phyloP scores from a whole-genome alignment of 30 jellyfish, hydroid and myxozoan species.

The Chrysaora quinquecirrha region DNA sequence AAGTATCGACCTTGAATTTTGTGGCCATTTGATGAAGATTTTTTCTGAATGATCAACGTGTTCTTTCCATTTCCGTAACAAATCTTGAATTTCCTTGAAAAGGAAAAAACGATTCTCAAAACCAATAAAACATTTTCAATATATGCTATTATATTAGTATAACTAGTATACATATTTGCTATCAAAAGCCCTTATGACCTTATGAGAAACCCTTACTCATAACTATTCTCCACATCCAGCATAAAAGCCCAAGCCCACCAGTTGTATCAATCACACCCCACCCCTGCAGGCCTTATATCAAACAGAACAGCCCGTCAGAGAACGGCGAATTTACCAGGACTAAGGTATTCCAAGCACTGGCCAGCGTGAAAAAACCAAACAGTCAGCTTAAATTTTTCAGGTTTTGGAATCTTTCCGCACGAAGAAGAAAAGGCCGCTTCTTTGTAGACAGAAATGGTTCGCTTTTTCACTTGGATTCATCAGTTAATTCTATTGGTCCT shows the following conservation, averaged over 20 bases:
- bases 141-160: not conserved
- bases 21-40: slow-evolving; percentile 83
- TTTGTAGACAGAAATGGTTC: no score
- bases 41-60: slow-evolving; percentile 69
- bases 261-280: not conserved
- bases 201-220: not conserved
- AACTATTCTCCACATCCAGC: not conserved
- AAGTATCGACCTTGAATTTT: slow-evolving; percentile 31
- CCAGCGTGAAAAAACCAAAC: no score
- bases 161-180: no score
- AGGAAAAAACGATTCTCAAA: not conserved
- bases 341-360: no score
- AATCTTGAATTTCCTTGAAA: slow-evolving; percentile 59
- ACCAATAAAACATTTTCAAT: no score
- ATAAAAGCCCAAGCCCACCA: not conserved
- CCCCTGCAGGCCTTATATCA: not conserved
- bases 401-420: no score
- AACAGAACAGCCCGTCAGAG: no score
- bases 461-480: no score
- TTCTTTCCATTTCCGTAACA: slow-evolving; percentile 56
- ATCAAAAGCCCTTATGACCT: not conserved
- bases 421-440: no score
- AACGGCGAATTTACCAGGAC: no score
- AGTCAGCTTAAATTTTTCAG: no score
- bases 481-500: no score